These are phyloP conservation scores for Gila orcuttii DNA, from an alignment of 2,113 vertebrate genomes.

Conservation along the genomic window DNA sequence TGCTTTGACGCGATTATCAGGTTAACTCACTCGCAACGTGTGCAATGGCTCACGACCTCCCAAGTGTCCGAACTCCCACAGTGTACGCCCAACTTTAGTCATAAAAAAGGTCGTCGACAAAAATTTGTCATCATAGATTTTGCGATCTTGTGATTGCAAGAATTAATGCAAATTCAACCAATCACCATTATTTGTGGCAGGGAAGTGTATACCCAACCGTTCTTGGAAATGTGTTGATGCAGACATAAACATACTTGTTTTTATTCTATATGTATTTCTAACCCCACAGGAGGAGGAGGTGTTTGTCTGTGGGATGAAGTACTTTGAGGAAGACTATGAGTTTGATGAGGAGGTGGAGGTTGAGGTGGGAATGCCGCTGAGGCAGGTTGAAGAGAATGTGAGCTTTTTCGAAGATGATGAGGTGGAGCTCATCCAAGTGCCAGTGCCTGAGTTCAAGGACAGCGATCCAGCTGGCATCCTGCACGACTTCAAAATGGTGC, in stretches of 20 bases:
- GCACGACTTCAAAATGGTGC: constrained; percentile 92
- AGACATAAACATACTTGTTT: not conserved
- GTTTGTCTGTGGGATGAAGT: constrained; percentile 88
- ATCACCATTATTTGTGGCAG: no score
- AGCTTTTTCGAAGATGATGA: constrained; percentile 85
- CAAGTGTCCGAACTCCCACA: no score
- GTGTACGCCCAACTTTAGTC: no score
- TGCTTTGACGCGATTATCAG: no score
- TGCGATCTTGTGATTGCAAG: no score
- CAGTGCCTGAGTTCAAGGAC: constrained; percentile 91
- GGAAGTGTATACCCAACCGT: not conserved
- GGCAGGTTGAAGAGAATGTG: constrained; percentile 84
- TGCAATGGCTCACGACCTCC: no score
- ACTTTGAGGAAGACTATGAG: constrained; percentile 83
- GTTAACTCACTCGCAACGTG: no score
- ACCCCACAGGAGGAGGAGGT: constrained; percentile 60
- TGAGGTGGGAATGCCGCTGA: constrained; percentile 48
- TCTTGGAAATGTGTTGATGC: not conserved
- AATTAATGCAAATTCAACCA: no score
- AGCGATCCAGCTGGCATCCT: constrained; percentile 93
- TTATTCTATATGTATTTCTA: not conserved
- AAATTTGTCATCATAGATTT: no score
- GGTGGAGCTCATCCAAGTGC: constrained; percentile 91
- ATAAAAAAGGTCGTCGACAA: no score
- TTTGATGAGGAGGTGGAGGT: constrained; percentile 71